phyloP scores from a whole-genome alignment of 2,888 invertebrate species.

The Drosophila colorata region DNA sequence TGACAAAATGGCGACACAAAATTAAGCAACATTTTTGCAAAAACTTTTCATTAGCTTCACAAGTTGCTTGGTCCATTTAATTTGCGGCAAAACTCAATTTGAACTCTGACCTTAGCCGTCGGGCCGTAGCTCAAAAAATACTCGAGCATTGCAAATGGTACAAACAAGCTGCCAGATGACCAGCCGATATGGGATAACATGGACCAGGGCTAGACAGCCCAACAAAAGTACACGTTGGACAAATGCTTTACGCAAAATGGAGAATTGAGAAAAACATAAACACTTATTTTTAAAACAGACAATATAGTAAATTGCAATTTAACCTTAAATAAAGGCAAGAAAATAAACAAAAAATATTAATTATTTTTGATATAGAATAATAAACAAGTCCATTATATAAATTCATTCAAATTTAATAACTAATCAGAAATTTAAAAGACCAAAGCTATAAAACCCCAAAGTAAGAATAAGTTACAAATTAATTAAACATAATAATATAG shows the following conservation, averaged over 20 bases:
- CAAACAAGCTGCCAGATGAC: slow-evolving; percentile 37
- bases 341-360: too few relatives aligned
- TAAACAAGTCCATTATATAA: too few relatives aligned
- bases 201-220: slow-evolving; percentile 3
- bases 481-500: too few relatives aligned
- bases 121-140: slow-evolving; percentile 32
- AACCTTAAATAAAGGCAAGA: too few relatives aligned
- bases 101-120: slow-evolving; percentile 71
- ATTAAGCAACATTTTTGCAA: slow-evolving; percentile 31
- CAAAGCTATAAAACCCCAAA: too few relatives aligned
- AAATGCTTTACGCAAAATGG: not conserved
- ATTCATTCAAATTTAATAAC: too few relatives aligned
- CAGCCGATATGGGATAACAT: slow-evolving; percentile 11
- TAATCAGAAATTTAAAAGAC: too few relatives aligned
- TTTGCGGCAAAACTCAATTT: slow-evolving; percentile 55
- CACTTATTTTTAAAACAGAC: too few relatives aligned
- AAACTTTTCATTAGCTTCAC: slow-evolving; percentile 29
- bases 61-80: slow-evolving; percentile 43
- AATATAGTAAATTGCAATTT: too few relatives aligned
- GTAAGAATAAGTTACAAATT: too few relatives aligned
- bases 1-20: slow-evolving; percentile 21
- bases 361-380: too few relatives aligned
- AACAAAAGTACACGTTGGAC: not conserved
- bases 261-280: too few relatives aligned
- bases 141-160: slow-evolving; percentile 49